Evolutionary conservation across 2,888 invertebrate genomes (phyloP), one percentile per base, ranked within the genome.

Genomic region (Drepanosiphum platanoidis): DNA sequence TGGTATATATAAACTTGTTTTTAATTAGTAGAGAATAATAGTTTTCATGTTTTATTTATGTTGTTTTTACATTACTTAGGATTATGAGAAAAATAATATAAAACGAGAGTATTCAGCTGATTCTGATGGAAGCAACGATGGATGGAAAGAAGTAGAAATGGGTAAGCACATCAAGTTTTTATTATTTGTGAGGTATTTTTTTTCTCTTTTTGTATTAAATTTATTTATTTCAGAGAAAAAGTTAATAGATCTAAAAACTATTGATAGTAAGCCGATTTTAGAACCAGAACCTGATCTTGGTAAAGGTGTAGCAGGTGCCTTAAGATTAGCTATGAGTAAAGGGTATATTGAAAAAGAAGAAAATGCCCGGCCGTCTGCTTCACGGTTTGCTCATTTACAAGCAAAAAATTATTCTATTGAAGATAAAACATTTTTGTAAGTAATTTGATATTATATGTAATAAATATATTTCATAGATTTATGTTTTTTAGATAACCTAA

Each of bases 241-340:
- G 89, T 90, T 89, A 87, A 90, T 88, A 87, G 91, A 90, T 90
- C 92, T 90, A 22, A 79, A 81, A 88, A 91, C 92, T 74, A 90
- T 91, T 9, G 90, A 91, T 87, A 93, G 92, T 89, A 92, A 92
- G 30, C 93, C 93, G 87, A 94, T 95, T 87, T 91, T 98, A 88
- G 97, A 96, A 89, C 96, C 96, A 87, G 98, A 99, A 91, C 98
- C 98, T 1, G 94, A 96, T 89, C 94, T 97, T 78, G 95, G 95
- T 86, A 92, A 93, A n/a, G 98, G 99, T 79, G 94, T 99, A 86
- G 97, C 94, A 70, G 97, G 96, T 87, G 98, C 98, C 22, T 91
- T 99, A 87, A 93, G 94, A 89, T 91, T 98, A 87, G 98, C 98
- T 36, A 93, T 95, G 90, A 96, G 96, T 89, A 99, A 99, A 92